Percentiles rank a stretch among this genome's conserved stretches.
phyloP scores from a whole-genome alignment of 2,888 invertebrate species.

The Metopia argyrocephala region DNA sequence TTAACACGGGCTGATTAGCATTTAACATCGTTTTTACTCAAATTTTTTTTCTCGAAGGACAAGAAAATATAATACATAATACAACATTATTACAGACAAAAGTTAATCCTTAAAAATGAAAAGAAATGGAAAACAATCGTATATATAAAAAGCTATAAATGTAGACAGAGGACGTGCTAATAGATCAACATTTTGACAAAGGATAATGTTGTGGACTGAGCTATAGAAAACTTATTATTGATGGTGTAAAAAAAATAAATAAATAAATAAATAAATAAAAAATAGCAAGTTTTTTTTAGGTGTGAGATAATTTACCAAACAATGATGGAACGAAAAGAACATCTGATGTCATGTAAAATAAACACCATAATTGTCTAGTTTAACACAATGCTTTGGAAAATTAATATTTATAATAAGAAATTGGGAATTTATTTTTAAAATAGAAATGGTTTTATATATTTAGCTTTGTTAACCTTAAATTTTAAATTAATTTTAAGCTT shows the following conservation, averaged over 20 bases:
- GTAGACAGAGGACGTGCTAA: background rate
- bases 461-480: too few relatives aligned
- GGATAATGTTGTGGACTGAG: background rate
- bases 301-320: background rate
- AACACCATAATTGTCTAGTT: background rate
- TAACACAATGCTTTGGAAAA: background rate
- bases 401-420: too few relatives aligned
- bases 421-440: too few relatives aligned
- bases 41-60: background rate
- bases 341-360: background rate
- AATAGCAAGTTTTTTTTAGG: background rate
- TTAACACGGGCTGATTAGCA: constrained; percentile 10
- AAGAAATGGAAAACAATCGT: background rate
- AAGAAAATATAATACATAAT: background rate
- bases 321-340: background rate
- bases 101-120: background rate
- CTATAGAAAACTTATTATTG: constrained; percentile 10
- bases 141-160: background rate
- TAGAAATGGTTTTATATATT: too few relatives aligned
- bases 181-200: background rate
- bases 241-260: background rate
- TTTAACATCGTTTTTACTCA: constrained; percentile 3
- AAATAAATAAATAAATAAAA: background rate
- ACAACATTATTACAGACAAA: constrained; percentile 8
- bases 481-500: too few relatives aligned